A percentile compares a stretch with the other conserved stretches of the same genome.
Conservation (phyloP, 2,113 vertebrate genomes). For the Cebidichthys violaceus region DNA sequence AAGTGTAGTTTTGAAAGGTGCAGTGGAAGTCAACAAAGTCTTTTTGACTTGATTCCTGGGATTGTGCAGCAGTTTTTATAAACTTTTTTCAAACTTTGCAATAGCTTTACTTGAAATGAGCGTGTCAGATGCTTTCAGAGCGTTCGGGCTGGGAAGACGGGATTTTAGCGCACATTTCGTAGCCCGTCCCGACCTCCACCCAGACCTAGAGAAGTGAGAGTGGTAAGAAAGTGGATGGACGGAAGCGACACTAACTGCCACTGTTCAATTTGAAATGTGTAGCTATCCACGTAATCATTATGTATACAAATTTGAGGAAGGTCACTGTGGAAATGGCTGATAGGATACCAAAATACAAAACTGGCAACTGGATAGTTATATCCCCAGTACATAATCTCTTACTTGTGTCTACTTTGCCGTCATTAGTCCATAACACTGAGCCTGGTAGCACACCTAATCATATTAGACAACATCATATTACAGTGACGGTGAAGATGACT, state of each 20-base stretch:
- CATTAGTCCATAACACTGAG: neutral
- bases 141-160: too few relatives aligned
- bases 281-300: neutral
- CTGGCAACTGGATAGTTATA: neutral
- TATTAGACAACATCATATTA: constrained; percentile 34
- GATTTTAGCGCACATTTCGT: too few relatives aligned
- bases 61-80: too few relatives aligned
- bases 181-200: neutral
- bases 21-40: too few relatives aligned
- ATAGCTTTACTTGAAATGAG: too few relatives aligned
- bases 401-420: neutral
- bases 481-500: constrained; percentile 48
- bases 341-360: neutral
- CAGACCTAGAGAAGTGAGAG: neutral
- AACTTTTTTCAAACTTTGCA: too few relatives aligned
- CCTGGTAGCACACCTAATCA: constrained; percentile 41
- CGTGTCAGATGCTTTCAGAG: too few relatives aligned
- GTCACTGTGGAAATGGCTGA: neutral
- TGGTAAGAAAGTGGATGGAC: neutral
- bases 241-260: neutral
- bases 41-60: too few relatives aligned
- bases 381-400: neutral
- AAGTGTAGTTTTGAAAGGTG: too few relatives aligned
- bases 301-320: neutral
- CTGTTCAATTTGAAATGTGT: neutral